Evolutionary conservation across 2,113 vertebrate species (phyloP), one percentile per base, ranked within the genome.

Genomic region (Peromyscus polionotus): DNA sequence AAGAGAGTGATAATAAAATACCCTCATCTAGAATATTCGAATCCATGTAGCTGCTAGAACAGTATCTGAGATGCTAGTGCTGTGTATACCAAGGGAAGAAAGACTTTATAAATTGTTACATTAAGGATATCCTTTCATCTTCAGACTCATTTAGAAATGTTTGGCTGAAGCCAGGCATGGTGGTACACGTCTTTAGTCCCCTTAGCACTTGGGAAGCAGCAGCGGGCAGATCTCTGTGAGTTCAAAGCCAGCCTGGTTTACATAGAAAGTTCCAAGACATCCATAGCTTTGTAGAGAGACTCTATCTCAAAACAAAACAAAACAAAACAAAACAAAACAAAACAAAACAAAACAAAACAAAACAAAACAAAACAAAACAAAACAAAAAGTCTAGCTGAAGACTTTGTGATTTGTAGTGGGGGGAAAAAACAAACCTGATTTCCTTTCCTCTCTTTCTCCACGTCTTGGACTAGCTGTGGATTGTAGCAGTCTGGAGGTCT

Each of bases 1-100:
- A 72, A 96, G 84, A 76, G 93, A 89, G 20, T 81, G 77, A 89
- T 42, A 89, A 88, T 80, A 39, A 4, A 68, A 33, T 31, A 24
- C 1, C 19, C 1, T 92, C 19, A 5, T 33, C 14, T 28, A 75
- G 75, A 84, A 8, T 24, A 54, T 67, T 59, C 54, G 17, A 57
- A n/a, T 33, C 45, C 51, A 31, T 76, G 4, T 22, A 75, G 67
- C 68, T 84, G 14, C n/a, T 26, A 80, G 48, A 80, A 65, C 31
- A 88, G 70, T 86, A 70, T 28, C 20, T 6, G 63, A 91, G 88
- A 36, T 85, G 24, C 36, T 84, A 26, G 33, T 73, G 79, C 68
- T 70, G 31, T 70, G 31, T 26, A 57, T 24, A 48, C 45, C 33
- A 90, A 54, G 13, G 67, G 17, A 45, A 81, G 65, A 68, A 24